Evolutionary conservation across 2,888 invertebrate species (phyloP), one percentile per base, ranked within the genome.

Genomic region (Cephus pygmeus): DNA sequence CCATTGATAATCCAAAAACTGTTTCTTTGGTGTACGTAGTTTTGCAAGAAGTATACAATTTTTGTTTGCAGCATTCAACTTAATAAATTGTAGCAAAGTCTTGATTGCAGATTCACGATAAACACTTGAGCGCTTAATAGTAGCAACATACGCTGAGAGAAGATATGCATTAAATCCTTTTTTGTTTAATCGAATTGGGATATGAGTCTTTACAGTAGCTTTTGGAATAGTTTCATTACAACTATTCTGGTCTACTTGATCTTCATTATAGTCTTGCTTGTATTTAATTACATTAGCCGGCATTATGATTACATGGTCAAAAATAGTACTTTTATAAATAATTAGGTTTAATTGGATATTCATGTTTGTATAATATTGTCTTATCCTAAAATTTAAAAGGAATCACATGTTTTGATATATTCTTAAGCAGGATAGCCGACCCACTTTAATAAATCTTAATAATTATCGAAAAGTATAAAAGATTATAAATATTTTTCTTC

Each of bases 1-100:
- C 96, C 95, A 96, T 79, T 93, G 93, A 90, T 94, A 95, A 90
- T 96, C 96, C 82, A 96, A 93, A 73, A 95, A 93, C 88, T 96
- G 94, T 79, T 91, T 92, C 80, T 92, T 92, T 1, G 95, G 94
- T 23, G 93, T 93, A 78, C 92, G 90, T 71, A 96, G 87, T 82
- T 92, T 93, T 75, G 95, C 79, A 23, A 88, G 81, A 81, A 90
- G 79, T 4, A 87, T 76, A 12, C 69, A 23, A 68, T 79, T 40
- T 73, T 73, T 34, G 73, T 56, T 11, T 34, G 77, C 31, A 0
- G n/a, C 33, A 34, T 77, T 79, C 11, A 56, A 36, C 69, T 69
- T 15, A 1, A 23, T 75, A 76, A 79, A 83, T 71, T 68, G 30
- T 34, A 80, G 74, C 35, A 90, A 82, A 11, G 36, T 74, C 73